Evolutionary conservation across 2,113 vertebrate genomes (phyloP).

Genomic region (Lynx canadensis): DNA sequence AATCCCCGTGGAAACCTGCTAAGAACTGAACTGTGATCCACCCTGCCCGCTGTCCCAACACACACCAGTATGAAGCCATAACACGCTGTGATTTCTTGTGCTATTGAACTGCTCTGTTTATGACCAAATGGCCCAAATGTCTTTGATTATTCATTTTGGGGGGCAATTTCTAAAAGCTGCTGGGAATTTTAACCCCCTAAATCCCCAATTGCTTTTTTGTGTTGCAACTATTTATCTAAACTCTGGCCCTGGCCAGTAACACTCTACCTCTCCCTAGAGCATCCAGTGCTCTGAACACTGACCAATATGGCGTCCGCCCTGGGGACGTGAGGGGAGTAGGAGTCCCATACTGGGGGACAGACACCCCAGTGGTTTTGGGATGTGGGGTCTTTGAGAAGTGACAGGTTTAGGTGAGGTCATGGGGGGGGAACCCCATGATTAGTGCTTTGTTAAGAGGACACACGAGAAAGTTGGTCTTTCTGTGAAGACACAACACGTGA

Average conservation of each 20-base stretch:
- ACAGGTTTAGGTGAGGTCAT: background rate
- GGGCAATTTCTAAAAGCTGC: conserved; percentile 51
- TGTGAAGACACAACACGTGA: background rate
- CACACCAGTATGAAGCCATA: background rate
- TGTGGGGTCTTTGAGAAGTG: background rate
- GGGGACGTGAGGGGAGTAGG: rapidly evolving
- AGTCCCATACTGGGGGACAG: rapidly evolving
- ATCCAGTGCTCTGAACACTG: rapidly evolving
- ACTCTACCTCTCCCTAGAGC: rapidly evolving
- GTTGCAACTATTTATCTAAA: background rate
- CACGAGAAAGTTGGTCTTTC: background rate
- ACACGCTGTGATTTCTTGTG: conserved; percentile 79
- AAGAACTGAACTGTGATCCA: background rate
- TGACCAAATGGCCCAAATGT: conserved; percentile 78
- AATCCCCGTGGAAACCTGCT: background rate
- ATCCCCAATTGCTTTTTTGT: background rate
- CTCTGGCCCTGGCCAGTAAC: background rate
- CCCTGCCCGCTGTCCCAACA: no score
- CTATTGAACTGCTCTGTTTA: conserved; percentile 83
- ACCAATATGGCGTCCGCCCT: rapidly evolving
- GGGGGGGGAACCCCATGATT: background rate
- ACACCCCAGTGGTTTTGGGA: rapidly evolving
- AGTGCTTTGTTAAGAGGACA: background rate
- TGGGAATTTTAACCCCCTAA: conserved; percentile 44
- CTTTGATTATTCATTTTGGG: conserved; percentile 81